Conservation (phyloP, 2,797 vertebrate genomes). For the Australoheros facetus region DNA sequence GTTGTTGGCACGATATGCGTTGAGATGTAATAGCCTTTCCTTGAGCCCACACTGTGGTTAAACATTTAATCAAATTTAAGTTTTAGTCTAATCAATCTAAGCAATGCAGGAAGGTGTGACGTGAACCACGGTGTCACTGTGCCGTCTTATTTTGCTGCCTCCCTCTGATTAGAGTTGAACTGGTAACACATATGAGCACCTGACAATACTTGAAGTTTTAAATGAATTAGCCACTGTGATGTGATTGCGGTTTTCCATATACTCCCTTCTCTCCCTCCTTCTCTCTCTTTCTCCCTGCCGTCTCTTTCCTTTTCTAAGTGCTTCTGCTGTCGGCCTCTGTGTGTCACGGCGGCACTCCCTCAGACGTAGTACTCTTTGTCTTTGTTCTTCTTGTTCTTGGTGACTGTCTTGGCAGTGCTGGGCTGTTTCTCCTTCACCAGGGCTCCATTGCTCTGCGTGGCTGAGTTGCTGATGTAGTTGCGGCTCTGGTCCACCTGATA, state of each 20-base stretch:
- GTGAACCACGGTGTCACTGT: slow-evolving; percentile 4
- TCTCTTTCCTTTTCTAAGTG: slow-evolving; percentile 65
- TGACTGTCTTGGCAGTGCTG: slow-evolving; percentile 85
- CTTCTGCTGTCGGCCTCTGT: slow-evolving; percentile 52
- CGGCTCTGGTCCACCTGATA: slow-evolving; percentile 94
- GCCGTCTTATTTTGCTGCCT: slow-evolving; percentile 14
- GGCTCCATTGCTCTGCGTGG: slow-evolving; percentile 89
- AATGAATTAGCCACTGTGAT: slow-evolving; percentile 32
- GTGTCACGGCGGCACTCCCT: slow-evolving; percentile 63
- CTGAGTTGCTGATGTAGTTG: slow-evolving; percentile 94
- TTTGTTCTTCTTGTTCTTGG: slow-evolving; percentile 96
- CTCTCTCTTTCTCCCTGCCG: slow-evolving; percentile 42
- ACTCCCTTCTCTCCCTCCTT: slow-evolving; percentile 33
- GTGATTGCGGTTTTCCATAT: slow-evolving; percentile 14
- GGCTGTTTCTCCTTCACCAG: slow-evolving; percentile 92
- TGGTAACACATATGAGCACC: slow-evolving; percentile 29
- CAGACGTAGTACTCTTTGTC: slow-evolving; percentile 98
- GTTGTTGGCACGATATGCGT: slow-evolving; percentile 70
- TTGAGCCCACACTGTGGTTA: slow-evolving; percentile 5
- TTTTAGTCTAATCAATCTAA: slow-evolving; percentile 23
- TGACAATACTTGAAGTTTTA: slow-evolving; percentile 59
- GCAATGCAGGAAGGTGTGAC: slow-evolving; percentile 7
- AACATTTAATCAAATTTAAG: background rate
- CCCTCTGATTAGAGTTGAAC: slow-evolving; percentile 26
- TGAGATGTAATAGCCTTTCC: slow-evolving; percentile 29